Percentiles rank a stretch among this genome's conserved stretches.
Evolutionary conservation across 1,140 invertebrate genomes (phyloP).

Genomic region (Drosophila saltans): DNA sequence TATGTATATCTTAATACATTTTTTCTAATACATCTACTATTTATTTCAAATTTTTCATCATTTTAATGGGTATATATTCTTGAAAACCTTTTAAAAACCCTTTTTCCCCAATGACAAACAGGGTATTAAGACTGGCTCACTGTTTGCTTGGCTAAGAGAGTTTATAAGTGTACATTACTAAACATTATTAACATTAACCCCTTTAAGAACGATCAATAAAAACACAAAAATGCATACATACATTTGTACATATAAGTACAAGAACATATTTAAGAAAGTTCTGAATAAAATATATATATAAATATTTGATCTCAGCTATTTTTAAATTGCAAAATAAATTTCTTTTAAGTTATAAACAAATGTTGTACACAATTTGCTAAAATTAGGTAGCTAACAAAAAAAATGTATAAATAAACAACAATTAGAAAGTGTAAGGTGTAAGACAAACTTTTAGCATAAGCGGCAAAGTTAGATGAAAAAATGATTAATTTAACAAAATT

Average conservation of each 20-base stretch:
- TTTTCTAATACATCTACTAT: too few relatives aligned
- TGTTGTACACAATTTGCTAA: slow-evolving; percentile 13
- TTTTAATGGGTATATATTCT: too few relatives aligned
- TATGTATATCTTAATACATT: too few relatives aligned
- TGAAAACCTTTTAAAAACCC: too few relatives aligned
- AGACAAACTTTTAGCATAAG: slow-evolving; percentile 9
- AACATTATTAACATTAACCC: slow-evolving; percentile 1
- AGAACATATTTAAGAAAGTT: too few relatives aligned
- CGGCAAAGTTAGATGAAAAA: background rate
- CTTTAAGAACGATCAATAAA: background rate
- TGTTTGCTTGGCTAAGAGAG: background rate
- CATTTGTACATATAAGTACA: background rate
- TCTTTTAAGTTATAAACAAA: background rate
- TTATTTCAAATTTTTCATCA: too few relatives aligned
- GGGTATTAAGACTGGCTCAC: background rate
- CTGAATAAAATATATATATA: background rate
- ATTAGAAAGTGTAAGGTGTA: slow-evolving; percentile 73
- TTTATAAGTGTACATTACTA: background rate
- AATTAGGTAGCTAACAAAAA: slow-evolving; percentile 29
- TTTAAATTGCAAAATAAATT: background rate
- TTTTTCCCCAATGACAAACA: background rate
- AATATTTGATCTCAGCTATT: background rate
- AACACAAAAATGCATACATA: background rate
- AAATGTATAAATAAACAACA: slow-evolving; percentile 46
- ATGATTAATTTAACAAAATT: background rate